phyloP scores from a whole-genome alignment of 2,888 invertebrate genomes.

The Merodon equestris region DNA sequence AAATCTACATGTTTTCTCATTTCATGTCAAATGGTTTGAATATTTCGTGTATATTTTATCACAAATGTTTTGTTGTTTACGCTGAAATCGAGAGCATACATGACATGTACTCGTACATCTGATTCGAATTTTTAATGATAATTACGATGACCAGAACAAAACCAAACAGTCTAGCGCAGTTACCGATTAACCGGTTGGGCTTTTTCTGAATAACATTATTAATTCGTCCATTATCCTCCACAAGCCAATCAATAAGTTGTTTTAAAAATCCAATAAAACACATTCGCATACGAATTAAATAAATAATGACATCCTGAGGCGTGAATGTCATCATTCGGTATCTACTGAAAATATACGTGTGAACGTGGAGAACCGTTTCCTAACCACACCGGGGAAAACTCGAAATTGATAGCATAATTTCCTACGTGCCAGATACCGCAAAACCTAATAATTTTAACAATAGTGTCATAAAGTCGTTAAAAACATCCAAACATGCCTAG shows the following conservation, averaged over 20 bases:
- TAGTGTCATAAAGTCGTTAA: constrained; percentile 47
- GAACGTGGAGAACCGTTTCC: constrained; percentile 43
- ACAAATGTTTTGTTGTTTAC: too few relatives aligned
- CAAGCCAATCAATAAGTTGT: too few relatives aligned
- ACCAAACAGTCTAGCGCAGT: too few relatives aligned
- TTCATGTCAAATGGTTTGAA: too few relatives aligned
- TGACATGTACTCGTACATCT: too few relatives aligned
- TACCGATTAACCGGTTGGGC: too few relatives aligned
- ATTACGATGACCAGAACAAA: too few relatives aligned
- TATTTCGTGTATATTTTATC: too few relatives aligned
- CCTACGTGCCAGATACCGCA: constrained; percentile 38
- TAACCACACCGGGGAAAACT: constrained; percentile 40
- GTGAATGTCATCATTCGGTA: constrained; percentile 53
- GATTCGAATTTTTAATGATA: too few relatives aligned
- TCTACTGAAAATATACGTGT: constrained; percentile 21
- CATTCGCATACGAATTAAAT: constrained; percentile 35
- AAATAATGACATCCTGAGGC: constrained; percentile 58
- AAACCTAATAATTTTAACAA: constrained; percentile 58
- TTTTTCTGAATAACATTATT: not conserved
- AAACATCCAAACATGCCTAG: constrained; percentile 11
- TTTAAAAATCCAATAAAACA: constrained; percentile 23
- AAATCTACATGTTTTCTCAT: too few relatives aligned
- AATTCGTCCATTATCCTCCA: too few relatives aligned
- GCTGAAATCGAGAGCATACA: too few relatives aligned
- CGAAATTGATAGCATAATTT: constrained; percentile 47